Evolutionary conservation across 2,113 vertebrate species (phyloP), one percentile per base, ranked within the genome.

Genomic region (Callipepla squamata): DNA sequence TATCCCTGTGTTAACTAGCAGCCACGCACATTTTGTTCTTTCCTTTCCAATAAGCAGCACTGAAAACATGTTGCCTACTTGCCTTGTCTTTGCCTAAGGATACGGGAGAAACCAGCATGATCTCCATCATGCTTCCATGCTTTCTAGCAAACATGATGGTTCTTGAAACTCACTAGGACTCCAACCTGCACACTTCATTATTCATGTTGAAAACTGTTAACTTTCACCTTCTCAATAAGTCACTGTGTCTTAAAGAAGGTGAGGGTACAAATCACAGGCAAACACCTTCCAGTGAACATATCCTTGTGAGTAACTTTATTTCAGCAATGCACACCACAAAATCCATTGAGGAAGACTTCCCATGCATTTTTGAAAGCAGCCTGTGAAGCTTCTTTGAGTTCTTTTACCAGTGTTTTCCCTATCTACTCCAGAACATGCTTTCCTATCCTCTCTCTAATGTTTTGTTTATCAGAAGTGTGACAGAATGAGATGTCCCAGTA

Each of bases 401-500:
- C 83, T 83, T 68, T 70, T 28, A 51, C 47, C n/a, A 18, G 13
- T 38, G 28, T 70, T 51, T 53, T 28, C 14, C n/a, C 69, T 89
- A 6, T 26, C 57, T 73, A 13, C 30, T 85, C 20, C n/a, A 91
- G n/a, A 66, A 30, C 30, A 81, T 66, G 51, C 36, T 48, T 81
- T 68, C 58, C 18, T 17, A 38, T 73, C 67, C 20, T 13, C 34
- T 82, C 36, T 82, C 36, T 50, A 51, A 25, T 28, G 50, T 34
- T 80, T 73, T 89, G 20, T 80, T 91, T 80, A 69, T 51, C 45
- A 85, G 81, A 82, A 95, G 51, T 0, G 2, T 62, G 55, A 19
- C 78, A 85, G 72, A 87, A 74, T 77, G 63, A 67, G 42, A 77
- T 94, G 50, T 87, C 79, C 75, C 84, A 66, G 58, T 26, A 69